A percentile compares a stretch with the other conserved stretches of the same genome.
Evolutionary conservation across 2,113 vertebrate genomes (phyloP).

Genomic region (Rhabdomys dilectus): DNA sequence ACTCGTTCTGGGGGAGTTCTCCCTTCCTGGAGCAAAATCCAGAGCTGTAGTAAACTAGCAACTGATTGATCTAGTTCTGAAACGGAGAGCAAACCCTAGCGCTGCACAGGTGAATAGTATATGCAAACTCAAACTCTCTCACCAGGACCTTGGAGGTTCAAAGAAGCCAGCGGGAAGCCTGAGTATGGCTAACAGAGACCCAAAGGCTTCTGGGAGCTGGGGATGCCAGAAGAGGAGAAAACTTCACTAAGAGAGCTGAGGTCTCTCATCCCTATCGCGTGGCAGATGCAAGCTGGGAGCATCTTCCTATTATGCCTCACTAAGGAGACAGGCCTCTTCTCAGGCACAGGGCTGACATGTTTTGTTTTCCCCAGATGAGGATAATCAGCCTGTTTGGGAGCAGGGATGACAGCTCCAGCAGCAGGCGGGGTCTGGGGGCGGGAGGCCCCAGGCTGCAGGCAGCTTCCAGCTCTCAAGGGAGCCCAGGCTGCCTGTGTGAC

Average conservation of each 20-base stretch:
- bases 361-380: conserved; percentile 79
- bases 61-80: not conserved
- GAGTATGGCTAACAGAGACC: not conserved
- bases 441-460: conserved; percentile 56
- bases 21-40: not conserved
- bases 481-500: conserved; percentile 47
- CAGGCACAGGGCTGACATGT: conserved; percentile 66
- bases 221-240: not conserved
- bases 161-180: not conserved
- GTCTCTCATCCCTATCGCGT: not conserved
- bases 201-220: not conserved
- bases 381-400: conserved; percentile 79
- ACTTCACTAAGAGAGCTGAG: not conserved
- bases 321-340: conserved; percentile 70
- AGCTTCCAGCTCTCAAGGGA: conserved; percentile 11
- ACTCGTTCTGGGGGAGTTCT: not conserved
- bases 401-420: conserved; percentile 76
- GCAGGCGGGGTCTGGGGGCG: conserved; percentile 42
- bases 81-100: not conserved
- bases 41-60: not conserved
- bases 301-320: conserved; percentile 30
- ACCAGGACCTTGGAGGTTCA: not conserved
- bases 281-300: conserved; percentile 33
- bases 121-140: not conserved
- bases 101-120: not conserved